These are phyloP conservation scores for Chlorops oryzae DNA, from an alignment of 1,140 invertebrate species.

Conservation along the genomic window DNA sequence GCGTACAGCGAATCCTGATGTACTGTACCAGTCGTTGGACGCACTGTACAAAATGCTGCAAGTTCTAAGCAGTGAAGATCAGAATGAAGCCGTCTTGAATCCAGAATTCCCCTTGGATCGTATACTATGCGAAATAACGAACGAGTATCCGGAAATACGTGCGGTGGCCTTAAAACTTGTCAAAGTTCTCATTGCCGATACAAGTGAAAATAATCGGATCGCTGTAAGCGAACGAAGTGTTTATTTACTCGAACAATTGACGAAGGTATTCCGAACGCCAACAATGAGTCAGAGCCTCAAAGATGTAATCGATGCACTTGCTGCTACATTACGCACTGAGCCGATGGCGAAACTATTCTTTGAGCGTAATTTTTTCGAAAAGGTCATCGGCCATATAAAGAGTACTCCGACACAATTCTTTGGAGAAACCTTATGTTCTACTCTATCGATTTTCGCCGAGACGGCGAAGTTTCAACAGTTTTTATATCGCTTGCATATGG, in stretches of 20 bases:
- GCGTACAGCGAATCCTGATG: constrained; percentile 35
- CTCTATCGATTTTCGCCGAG: constrained; percentile 35
- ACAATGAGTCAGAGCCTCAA: constrained; percentile 17
- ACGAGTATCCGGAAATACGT: constrained; percentile 32
- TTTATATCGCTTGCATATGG: constrained; percentile 23
- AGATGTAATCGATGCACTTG: constrained; percentile 31
- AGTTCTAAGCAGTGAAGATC: constrained; percentile 23
- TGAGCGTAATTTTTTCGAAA: constrained; percentile 39
- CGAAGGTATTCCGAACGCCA: constrained; percentile 27
- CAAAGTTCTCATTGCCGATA: constrained; percentile 25
- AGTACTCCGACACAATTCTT: constrained; percentile 13
- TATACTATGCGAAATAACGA: constrained; percentile 34
- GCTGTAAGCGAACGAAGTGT: constrained; percentile 22
- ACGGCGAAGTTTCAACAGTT: constrained; percentile 29
- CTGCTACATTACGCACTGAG: constrained; percentile 34
- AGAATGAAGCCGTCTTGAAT: constrained; percentile 23
- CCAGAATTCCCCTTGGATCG: constrained; percentile 32
- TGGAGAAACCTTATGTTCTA: constrained; percentile 22
- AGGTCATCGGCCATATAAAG: constrained; percentile 24
- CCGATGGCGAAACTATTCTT: constrained; percentile 41
- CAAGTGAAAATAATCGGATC: constrained; percentile 24
- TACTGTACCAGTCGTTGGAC: constrained; percentile 30
- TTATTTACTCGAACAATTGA: constrained; percentile 32
- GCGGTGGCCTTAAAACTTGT: constrained; percentile 26
- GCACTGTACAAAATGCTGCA: constrained; percentile 30